These are phyloP conservation scores for Drosophila sordidula DNA, from an alignment of 2,888 invertebrate genomes.

Conservation along the genomic window DNA sequence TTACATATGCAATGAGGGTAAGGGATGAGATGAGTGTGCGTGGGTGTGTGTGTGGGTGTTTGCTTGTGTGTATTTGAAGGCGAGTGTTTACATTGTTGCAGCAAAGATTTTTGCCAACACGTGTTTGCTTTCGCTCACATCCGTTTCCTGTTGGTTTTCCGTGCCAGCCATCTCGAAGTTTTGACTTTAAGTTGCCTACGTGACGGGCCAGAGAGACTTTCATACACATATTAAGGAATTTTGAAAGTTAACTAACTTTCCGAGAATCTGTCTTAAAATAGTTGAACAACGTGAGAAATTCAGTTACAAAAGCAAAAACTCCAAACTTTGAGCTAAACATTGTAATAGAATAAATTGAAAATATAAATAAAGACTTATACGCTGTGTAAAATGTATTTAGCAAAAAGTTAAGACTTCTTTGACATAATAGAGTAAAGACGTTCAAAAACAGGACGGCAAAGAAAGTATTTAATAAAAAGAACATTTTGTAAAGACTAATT, in stretches of 20 bases:
- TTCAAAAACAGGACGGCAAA: too few relatives aligned
- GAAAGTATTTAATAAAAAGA: too few relatives aligned
- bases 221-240: slow-evolving; percentile 25
- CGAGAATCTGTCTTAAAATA: slow-evolving; percentile 15
- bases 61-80: slow-evolving; percentile 33
- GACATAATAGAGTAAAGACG: too few relatives aligned
- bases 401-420: too few relatives aligned
- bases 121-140: slow-evolving; percentile 72
- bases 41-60: slow-evolving; percentile 16
- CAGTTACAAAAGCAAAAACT: neutral
- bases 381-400: too few relatives aligned
- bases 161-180: slow-evolving; percentile 38
- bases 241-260: slow-evolving; percentile 18
- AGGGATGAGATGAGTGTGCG: slow-evolving; percentile 13
- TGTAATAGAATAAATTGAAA: neutral
- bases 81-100: slow-evolving; percentile 70
- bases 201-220: slow-evolving; percentile 35
- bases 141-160: slow-evolving; percentile 64
- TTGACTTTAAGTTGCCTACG: slow-evolving; percentile 58
- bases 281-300: slow-evolving; percentile 3
- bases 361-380: too few relatives aligned
- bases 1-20: slow-evolving; percentile 73
- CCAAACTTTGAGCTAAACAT: neutral
- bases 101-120: slow-evolving; percentile 72
- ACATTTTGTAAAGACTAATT: too few relatives aligned